Evolutionary conservation across 2,888 invertebrate genomes (phyloP).

Genomic region (Lamproptera curius): DNA sequence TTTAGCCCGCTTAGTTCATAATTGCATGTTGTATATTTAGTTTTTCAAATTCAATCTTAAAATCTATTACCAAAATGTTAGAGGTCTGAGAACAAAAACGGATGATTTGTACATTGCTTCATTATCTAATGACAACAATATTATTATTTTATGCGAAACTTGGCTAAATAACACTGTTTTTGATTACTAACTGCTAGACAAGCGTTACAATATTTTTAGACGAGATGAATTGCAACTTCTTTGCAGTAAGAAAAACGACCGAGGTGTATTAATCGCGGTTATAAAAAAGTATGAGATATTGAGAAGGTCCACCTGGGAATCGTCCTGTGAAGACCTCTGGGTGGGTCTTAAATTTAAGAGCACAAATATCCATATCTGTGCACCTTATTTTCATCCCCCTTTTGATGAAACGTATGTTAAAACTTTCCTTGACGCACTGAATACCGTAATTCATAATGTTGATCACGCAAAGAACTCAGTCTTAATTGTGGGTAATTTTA

Average conservation of each 20-base stretch:
- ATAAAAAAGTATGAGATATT: background rate
- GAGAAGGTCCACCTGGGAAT: no score
- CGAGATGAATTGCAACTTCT: background rate
- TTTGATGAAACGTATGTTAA: no score
- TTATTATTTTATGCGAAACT: conserved; percentile 10
- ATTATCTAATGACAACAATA: conserved; percentile 1
- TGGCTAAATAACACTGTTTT: conserved; percentile 9
- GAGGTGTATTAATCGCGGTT: background rate
- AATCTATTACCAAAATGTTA: background rate
- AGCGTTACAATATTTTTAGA: conserved; percentile 6
- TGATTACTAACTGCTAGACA: conserved; percentile 6
- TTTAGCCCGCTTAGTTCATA: no score
- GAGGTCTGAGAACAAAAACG: background rate
- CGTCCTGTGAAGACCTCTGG: no score
- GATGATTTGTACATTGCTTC: background rate
- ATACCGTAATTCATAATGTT: no score
- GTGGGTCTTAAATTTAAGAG: no score
- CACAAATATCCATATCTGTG: no score
- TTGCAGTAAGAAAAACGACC: background rate
- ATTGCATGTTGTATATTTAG: background rate
- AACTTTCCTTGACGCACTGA: no score
- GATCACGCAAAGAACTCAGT: no score
- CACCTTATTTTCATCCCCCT: no score
- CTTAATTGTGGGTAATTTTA: no score
- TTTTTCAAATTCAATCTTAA: background rate